Evolutionary conservation across 2,797 vertebrate genomes (phyloP).

Genomic region (Anabas testudineus): DNA sequence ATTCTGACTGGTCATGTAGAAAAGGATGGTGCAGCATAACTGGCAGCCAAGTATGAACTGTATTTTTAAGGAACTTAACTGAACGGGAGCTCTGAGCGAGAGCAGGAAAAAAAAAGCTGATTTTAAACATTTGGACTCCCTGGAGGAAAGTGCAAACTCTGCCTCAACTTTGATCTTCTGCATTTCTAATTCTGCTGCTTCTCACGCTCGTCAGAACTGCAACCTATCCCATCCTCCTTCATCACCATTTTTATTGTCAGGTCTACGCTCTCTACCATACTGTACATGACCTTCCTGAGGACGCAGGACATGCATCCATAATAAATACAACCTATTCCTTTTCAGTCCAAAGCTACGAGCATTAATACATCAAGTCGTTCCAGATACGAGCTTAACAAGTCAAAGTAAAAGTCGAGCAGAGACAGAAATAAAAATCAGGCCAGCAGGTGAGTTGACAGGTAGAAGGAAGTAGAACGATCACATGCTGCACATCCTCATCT

Average conservation of each 20-base stretch:
- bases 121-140: neutral
- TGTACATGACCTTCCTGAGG: neutral
- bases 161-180: neutral
- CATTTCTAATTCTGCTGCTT: neutral
- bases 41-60: neutral
- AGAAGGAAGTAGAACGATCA: slow-evolving; percentile 4
- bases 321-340: neutral
- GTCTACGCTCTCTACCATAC: neutral
- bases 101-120: too few species aligned
- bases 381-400: neutral
- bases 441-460: slow-evolving; percentile 44
- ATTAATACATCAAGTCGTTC: neutral
- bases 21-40: neutral
- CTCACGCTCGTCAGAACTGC: too few species aligned
- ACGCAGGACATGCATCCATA: neutral
- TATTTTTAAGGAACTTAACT: neutral
- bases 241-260: neutral
- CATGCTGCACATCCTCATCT: slow-evolving; percentile 28
- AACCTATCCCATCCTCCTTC: neutral
- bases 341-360: neutral
- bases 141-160: neutral
- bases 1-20: neutral
- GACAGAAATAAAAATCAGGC: slow-evolving; percentile 10
- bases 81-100: too few species aligned
- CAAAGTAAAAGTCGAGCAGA: neutral